Evolutionary conservation across 2,888 invertebrate species (phyloP).

Genomic region (Microctonus aethiopoides): DNA sequence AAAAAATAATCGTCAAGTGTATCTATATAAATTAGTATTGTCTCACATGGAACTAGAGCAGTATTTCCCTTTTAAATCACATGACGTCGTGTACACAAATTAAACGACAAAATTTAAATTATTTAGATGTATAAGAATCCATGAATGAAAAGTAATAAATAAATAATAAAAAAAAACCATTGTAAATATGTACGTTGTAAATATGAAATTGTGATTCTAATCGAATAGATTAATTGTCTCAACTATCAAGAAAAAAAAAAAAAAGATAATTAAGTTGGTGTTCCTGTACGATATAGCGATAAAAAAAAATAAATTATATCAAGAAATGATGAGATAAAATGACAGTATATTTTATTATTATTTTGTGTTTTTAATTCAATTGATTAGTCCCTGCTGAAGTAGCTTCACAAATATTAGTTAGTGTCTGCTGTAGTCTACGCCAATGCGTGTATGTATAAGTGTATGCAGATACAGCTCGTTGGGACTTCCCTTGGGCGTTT

Average conservation of each 20-base stretch:
- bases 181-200: slow-evolving; percentile 54
- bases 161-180: slow-evolving; percentile 9
- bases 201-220: slow-evolving; percentile 62
- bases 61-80: slow-evolving; percentile 56
- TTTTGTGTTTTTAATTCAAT: slow-evolving; percentile 21
- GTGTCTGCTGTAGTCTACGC: slow-evolving; percentile 26
- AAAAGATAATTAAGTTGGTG: slow-evolving; percentile 60
- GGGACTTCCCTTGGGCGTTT: slow-evolving; percentile 25
- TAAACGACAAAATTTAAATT: slow-evolving; percentile 63
- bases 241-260: too few species aligned
- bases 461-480: slow-evolving; percentile 14
- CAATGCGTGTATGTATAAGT: slow-evolving; percentile 26
- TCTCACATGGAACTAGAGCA: slow-evolving; percentile 47
- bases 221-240: slow-evolving; percentile 43
- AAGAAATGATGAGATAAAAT: slow-evolving; percentile 24
- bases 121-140: slow-evolving; percentile 51
- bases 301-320: slow-evolving; percentile 63
- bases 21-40: slow-evolving; percentile 19
- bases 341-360: background rate
- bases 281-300: slow-evolving; percentile 61
- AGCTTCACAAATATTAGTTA: background rate
- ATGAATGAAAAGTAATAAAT: slow-evolving; percentile 18
- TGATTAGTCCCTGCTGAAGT: slow-evolving; percentile 28
- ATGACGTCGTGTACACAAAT: slow-evolving; percentile 54
- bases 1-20: slow-evolving; percentile 10